phyloP scores from a whole-genome alignment of 2,888 invertebrate genomes.

The Caenorhabditis panamensis region DNA sequence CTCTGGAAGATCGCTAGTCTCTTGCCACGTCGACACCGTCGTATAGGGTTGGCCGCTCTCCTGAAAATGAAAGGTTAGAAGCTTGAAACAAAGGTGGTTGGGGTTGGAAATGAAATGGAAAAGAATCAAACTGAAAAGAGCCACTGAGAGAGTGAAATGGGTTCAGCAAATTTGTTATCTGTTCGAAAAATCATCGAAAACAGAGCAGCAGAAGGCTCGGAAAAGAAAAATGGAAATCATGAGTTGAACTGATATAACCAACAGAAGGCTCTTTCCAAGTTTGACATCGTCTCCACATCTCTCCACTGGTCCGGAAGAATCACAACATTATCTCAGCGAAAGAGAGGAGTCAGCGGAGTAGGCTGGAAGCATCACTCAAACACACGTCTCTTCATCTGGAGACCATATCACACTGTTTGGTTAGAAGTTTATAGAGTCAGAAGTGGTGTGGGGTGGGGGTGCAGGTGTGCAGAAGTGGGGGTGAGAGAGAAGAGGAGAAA shows the following conservation, averaged over 20 bases:
- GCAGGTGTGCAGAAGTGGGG: conserved; percentile 6
- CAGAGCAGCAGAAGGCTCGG: background rate
- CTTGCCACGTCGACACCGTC: conserved; percentile 80
- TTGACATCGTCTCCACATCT: conserved; percentile 4
- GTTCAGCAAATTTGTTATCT: background rate
- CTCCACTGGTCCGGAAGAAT: background rate
- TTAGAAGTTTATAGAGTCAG: background rate
- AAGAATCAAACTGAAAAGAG: conserved; percentile 29
- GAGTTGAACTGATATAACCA: background rate
- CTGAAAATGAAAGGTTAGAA: conserved; percentile 49
- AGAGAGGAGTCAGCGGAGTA: conserved; percentile 1
- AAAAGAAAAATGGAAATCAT: background rate
- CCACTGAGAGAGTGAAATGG: background rate
- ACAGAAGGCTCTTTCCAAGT: conserved; percentile 7
- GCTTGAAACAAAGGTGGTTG: background rate
- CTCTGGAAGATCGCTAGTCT: conserved; percentile 75
- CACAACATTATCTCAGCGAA: background rate
- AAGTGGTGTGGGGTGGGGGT: background rate
- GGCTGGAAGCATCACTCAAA: conserved; percentile 16
- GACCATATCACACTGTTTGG: background rate
- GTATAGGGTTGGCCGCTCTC: conserved; percentile 78
- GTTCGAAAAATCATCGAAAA: background rate
- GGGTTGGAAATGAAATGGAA: conserved; percentile 13
- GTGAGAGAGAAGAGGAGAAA: background rate
- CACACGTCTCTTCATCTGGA: background rate